A percentile compares a stretch with the other conserved stretches of the same genome.
These are phyloP conservation scores for Philonicus albiceps DNA, from an alignment of 2,888 invertebrate genomes.

Conservation along the genomic window DNA sequence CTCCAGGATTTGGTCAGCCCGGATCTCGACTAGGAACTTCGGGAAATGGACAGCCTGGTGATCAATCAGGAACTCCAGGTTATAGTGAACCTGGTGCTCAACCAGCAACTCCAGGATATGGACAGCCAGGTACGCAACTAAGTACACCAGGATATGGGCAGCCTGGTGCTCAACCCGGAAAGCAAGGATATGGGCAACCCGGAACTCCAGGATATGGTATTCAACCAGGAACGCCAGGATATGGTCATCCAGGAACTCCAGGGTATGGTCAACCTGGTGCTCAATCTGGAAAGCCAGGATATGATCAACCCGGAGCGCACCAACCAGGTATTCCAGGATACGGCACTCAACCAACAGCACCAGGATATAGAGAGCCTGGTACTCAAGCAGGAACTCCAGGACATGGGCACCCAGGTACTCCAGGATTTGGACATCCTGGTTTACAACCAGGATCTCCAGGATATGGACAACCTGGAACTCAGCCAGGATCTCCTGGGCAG, in stretches of 20 bases:
- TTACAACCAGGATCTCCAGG: not conserved
- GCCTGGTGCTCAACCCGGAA: not conserved
- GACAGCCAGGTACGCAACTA: not conserved
- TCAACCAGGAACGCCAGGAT: not conserved
- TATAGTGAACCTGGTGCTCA: not conserved
- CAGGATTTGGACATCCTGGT: not conserved
- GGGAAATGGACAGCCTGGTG: not conserved
- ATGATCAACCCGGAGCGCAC: not conserved
- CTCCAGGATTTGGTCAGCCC: not conserved
- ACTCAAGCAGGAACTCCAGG: too few species aligned
- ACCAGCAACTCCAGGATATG: not conserved
- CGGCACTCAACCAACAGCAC: not conserved
- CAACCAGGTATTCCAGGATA: too few species aligned
- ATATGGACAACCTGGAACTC: not conserved
- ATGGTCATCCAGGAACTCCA: not conserved
- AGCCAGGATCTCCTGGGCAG: constrained; percentile 24
- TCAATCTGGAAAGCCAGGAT: not conserved
- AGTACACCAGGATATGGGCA: not conserved
- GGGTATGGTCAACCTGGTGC: not conserved
- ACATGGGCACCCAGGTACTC: not conserved
- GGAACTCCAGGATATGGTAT: not conserved
- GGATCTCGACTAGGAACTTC: not conserved
- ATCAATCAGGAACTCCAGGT: not conserved
- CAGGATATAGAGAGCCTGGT: not conserved
- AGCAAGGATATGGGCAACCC: not conserved